Conservation (phyloP, 2,888 invertebrate genomes). For the Hydriomena furcata region DNA sequence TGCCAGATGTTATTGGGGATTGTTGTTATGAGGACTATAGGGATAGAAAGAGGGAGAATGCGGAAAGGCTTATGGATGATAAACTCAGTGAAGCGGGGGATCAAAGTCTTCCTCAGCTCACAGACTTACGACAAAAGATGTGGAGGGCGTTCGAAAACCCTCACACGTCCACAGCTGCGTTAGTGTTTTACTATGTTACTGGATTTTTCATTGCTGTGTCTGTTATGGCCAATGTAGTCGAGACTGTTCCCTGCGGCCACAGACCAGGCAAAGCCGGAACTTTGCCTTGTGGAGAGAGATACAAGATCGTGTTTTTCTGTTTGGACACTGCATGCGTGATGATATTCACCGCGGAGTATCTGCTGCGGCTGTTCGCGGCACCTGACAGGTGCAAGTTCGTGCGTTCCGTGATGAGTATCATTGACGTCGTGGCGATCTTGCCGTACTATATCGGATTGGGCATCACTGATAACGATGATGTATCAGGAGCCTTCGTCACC, state of each 20-base stretch:
- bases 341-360: constrained; percentile 99
- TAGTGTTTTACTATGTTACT: constrained; percentile 99
- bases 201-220: constrained; percentile 99
- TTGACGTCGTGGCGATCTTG: constrained; percentile 99
- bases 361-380: constrained; percentile 97
- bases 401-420: constrained; percentile 99
- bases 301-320: constrained; percentile 99
- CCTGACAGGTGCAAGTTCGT: constrained; percentile 99
- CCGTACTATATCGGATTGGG: constrained; percentile 99
- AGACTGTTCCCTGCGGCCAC: constrained; percentile 97
- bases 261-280: constrained; percentile 94
- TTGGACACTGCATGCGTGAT: constrained; percentile 99
- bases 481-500: constrained; percentile 99
- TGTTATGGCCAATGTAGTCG: constrained; percentile 99
- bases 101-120: constrained; percentile 93
- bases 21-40: constrained; percentile 99
- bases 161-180: constrained; percentile 98
- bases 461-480: constrained; percentile 98
- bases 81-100: constrained; percentile 96
- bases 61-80: constrained; percentile 98
- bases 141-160: constrained; percentile 99
- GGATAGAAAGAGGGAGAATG: constrained; percentile 99
- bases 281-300: constrained; percentile 97
- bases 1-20: constrained; percentile 97
- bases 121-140: constrained; percentile 96